Conservation (phyloP, 2,888 invertebrate genomes). For the Heliconius sara region DNA sequence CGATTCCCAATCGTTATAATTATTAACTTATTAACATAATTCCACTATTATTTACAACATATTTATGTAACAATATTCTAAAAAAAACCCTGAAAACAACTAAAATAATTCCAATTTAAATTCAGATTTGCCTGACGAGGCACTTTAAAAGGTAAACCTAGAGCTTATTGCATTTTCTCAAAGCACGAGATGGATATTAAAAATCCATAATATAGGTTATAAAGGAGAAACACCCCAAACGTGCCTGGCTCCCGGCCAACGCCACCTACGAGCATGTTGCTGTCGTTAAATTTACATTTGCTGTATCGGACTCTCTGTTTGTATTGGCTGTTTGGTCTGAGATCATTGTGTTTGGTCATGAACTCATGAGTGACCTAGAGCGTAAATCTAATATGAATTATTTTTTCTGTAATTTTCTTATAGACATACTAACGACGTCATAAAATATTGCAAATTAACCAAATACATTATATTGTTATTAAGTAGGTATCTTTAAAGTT, state of each 20-base stretch:
- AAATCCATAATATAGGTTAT: constrained; percentile 26
- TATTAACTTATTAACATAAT: too few species aligned
- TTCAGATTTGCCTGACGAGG: background rate
- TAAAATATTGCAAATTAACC: background rate
- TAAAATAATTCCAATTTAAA: background rate
- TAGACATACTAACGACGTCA: background rate
- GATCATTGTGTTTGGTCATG: background rate
- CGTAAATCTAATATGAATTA: background rate
- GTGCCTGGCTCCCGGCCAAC: constrained; percentile 23
- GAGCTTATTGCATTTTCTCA: constrained; percentile 21
- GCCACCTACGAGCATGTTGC: constrained; percentile 23
- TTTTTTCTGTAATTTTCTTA: background rate
- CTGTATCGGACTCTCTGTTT: constrained; percentile 13
- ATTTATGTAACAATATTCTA: background rate
- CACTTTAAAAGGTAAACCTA: constrained; percentile 1
- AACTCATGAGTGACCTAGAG: background rate
- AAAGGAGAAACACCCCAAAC: constrained; percentile 17
- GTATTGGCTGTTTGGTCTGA: constrained; percentile 15
- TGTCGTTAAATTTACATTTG: constrained; percentile 34
- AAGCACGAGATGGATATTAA: constrained; percentile 28
- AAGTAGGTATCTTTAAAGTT: too few species aligned
- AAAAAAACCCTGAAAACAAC: background rate
- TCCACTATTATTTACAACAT: too few species aligned
- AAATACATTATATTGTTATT: too few species aligned
- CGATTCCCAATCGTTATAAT: too few species aligned